Evolutionary conservation across 2,797 vertebrate species (phyloP), one percentile per base, ranked within the genome.

Genomic region (Anguilla megastoma): DNA sequence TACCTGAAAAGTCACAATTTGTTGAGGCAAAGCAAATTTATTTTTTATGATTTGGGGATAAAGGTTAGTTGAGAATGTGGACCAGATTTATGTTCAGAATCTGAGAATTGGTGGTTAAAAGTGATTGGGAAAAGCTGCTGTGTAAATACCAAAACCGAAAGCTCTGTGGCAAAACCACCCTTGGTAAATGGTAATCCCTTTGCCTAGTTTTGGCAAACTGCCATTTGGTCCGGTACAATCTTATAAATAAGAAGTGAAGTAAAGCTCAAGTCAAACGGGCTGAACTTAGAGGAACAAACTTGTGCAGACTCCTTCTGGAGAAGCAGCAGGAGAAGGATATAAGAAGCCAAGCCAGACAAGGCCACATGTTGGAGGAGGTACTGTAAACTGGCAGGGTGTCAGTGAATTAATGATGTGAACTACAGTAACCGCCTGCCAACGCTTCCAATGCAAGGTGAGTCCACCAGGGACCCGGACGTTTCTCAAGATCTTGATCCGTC

Each of bases 361-460:
- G 24, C 12, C n/a, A 71, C 30, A 10, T 60, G 63, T 74, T 45
- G 41, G 16, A 30, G 45, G 41, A 85, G 84, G 54, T 60, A 41
- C 36, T 41, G 36, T 41, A 85, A 58, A 60, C 27, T 85, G 54
- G 16, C 3, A 36, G 27, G 27, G 21, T 52, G 50, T 33, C 3
- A 36, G 54, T 85, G 84, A 36, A 85, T 58, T 85, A 60, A 58
- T 58, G 52, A 85, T 5, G 54, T 85, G 84, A 54, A 2, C 82
- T 52, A 27, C 80, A 83, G 80, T 27, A n/a, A n/a, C 80, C 27
- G 45, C n/a, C 33, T 33, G 69, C 27, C 69, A 74, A 74, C 12
- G 33, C 33, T 76, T 36, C 71, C 71, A 36, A 14, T 41, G 30
- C 71, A 76, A 76, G 69, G 71, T 41, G 12, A 36, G 30, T 27